A percentile compares a stretch with the other conserved stretches of the same genome.
These are phyloP conservation scores for Criorhina ranunculi DNA, from an alignment of 2,888 invertebrate species.

Conservation along the genomic window DNA sequence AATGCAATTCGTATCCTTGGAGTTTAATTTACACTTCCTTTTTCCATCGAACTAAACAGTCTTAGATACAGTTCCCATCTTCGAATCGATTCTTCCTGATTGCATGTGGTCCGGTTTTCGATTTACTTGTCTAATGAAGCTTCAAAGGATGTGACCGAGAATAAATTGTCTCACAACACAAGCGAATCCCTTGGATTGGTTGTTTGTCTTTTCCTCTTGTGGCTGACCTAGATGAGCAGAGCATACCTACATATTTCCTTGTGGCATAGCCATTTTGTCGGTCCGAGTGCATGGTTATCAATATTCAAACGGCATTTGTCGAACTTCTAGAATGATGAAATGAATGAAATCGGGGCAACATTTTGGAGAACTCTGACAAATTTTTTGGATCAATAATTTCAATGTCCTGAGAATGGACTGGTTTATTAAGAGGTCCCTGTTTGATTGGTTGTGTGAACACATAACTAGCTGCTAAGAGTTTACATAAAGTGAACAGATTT, in stretches of 20 bases:
- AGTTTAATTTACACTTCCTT: conserved; percentile 57
- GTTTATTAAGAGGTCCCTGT: too few species aligned
- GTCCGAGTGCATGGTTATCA: conserved; percentile 10
- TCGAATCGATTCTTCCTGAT: conserved; percentile 51
- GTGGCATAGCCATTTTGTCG: conserved; percentile 17
- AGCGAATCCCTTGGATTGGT: conserved; percentile 1
- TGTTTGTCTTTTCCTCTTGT: conserved; percentile 55
- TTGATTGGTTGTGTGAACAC: conserved; percentile 2
- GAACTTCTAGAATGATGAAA: conserved; percentile 47
- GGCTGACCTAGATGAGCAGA: conserved; percentile 49
- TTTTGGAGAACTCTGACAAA: background rate
- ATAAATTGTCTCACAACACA: conserved; percentile 57
- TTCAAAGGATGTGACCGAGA: conserved; percentile 62
- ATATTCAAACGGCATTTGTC: conserved; percentile 56
- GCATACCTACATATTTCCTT: conserved; percentile 7
- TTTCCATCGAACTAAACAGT: background rate
- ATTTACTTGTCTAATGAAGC: conserved; percentile 70
- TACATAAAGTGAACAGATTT: background rate
- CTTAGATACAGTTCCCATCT: conserved; percentile 16
- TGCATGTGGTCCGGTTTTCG: conserved; percentile 65
- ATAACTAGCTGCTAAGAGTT: conserved; percentile 10
- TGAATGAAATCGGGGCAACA: conserved; percentile 37
- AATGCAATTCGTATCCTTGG: conserved; percentile 39
- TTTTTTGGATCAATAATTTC: background rate
- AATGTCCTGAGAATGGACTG: too few species aligned